Evolutionary conservation across 2,888 invertebrate species (phyloP).

Genomic region (Elaeidobius kamerunicus): DNA sequence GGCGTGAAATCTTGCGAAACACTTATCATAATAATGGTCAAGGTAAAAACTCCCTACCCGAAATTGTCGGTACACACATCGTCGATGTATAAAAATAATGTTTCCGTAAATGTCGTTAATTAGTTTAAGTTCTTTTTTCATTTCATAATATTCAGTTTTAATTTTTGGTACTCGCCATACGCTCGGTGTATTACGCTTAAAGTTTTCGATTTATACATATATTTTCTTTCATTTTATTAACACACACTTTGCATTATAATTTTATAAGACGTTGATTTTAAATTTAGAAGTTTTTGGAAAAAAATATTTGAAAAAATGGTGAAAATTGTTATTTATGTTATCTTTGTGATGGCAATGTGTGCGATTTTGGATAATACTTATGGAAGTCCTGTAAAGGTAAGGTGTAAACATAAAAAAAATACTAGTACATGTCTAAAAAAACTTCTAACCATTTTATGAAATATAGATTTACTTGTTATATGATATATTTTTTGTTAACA

Average conservation of each 20-base stretch:
- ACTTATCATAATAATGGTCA: conserved; percentile 39
- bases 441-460: too few relatives aligned
- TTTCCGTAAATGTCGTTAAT: conserved; percentile 23
- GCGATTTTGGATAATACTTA: conserved; percentile 15
- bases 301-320: not conserved
- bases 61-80: conserved; percentile 33
- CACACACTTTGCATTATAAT: not conserved
- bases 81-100: conserved; percentile 40
- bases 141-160: conserved; percentile 3
- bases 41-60: conserved; percentile 41
- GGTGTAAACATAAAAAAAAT: not conserved
- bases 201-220: not conserved
- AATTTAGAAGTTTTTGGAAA: too few relatives aligned
- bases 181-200: conserved; percentile 1
- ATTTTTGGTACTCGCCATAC: conserved; percentile 7
- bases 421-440: too few relatives aligned
- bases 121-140: conserved; percentile 18
- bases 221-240: not conserved
- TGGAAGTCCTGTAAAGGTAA: conserved; percentile 22
- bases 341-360: conserved; percentile 5
- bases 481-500: too few relatives aligned
- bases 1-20: conserved; percentile 25
- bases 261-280: not conserved
- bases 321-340: conserved; percentile 5
- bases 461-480: too few relatives aligned